Conservation (phyloP, 2,888 invertebrate genomes). For the Synanthedon myopaeformis region DNA sequence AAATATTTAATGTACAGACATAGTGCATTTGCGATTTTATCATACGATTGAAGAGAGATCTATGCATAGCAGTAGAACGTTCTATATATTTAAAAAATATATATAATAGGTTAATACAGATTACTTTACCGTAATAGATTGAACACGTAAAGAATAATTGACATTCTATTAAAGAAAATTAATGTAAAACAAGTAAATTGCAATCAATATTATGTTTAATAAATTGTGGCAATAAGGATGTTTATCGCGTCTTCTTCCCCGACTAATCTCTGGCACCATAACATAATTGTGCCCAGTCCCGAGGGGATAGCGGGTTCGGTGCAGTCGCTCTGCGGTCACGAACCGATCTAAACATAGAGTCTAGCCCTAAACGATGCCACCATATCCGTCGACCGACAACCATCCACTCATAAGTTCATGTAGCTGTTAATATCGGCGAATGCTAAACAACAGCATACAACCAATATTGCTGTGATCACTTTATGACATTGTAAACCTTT, state of each 20-base stretch:
- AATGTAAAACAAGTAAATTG: background rate
- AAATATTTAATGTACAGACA: background rate
- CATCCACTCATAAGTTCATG: constrained; percentile 22
- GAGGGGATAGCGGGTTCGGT: constrained; percentile 40
- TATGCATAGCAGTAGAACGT: background rate
- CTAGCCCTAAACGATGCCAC: constrained; percentile 58
- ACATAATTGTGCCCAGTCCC: constrained; percentile 53
- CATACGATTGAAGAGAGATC: too few relatives aligned
- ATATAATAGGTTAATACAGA: background rate
- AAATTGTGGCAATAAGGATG: constrained; percentile 33
- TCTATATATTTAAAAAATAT: background rate
- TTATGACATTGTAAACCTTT: too few relatives aligned
- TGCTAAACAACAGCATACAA: too few relatives aligned
- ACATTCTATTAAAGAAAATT: background rate
- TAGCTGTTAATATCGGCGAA: background rate
- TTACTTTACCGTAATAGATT: background rate
- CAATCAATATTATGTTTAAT: constrained; percentile 11
- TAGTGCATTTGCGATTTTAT: background rate
- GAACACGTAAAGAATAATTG: background rate
- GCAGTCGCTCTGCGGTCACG: constrained; percentile 49
- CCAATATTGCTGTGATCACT: too few relatives aligned
- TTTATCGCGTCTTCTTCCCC: constrained; percentile 27
- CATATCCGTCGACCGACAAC: constrained; percentile 47
- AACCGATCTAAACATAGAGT: constrained; percentile 55
- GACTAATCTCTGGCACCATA: constrained; percentile 52